Base-by-base conservation (phyloP, 2,113 vertebrate species). In the Aldabrachelys gigantea region DNA sequence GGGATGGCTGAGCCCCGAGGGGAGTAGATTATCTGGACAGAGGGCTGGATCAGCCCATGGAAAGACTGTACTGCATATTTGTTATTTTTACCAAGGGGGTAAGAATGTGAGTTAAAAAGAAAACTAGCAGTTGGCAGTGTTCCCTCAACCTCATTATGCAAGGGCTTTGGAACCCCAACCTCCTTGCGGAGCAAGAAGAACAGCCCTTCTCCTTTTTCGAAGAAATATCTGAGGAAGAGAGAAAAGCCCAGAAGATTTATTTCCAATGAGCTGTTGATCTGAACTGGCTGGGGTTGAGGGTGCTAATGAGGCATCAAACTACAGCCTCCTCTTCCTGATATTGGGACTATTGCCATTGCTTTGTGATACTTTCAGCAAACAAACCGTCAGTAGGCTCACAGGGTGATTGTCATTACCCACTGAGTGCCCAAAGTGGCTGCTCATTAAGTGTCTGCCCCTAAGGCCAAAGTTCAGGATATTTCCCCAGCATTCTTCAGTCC, bases 141-240 rank as follows among this genome's bases (percentile, higher is more conserved):
- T 92, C 87, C 93, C 87, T 93, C 85, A 94, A 93, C 53, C 47
- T 69, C 87, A 14, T 96, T 98, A 82, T 79, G 89, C 94, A 98
- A 97, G 92, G 82, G 94, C 89, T 53, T 84, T 93, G 62, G 84
- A 87, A 91, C 84, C 84, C 82, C 54, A 88, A 86, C 54, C 44
- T 24, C 79, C 91, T 94, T 97, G 95, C 92, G 75, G 89, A 96
- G 97, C 41, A 89, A 24, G 49, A 85, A 75, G 91, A 82, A 89
- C 75, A 84, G 80, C 92, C 92, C 83, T 95, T 97, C 91, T 92
- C 78, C 88, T 94, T 97, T 97, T 90, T 96, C 56, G 84, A 91
- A 95, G 41, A 54, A 44, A 6, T 57, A 9, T 82, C 78, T 97
- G 86, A 89, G 96, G 96, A 98, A 98, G 92, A 92, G 87, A 95